Evolutionary conservation across 2,888 invertebrate genomes (phyloP).

Genomic region (Caenorhabditis doughertyi): DNA sequence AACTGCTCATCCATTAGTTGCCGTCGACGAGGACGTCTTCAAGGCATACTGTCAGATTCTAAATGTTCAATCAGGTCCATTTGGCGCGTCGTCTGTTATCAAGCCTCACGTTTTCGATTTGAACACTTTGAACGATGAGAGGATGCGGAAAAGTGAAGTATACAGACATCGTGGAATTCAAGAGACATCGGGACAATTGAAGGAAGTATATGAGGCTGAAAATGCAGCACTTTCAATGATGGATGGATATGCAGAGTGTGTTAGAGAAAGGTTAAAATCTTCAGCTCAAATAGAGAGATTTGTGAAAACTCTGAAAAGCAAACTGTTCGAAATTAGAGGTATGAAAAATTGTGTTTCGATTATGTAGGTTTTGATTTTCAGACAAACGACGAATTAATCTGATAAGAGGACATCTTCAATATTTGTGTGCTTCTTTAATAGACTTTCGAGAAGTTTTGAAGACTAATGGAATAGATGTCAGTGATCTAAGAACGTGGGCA

Average conservation of each 20-base stretch:
- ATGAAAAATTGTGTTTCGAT: not conserved
- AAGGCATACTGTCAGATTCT: conserved; percentile 40
- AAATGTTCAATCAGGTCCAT: conserved; percentile 31
- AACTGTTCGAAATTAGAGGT: not conserved
- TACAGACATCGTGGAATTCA: conserved; percentile 36
- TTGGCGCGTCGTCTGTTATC: not conserved
- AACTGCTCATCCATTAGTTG: conserved; percentile 17
- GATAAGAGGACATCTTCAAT: conserved; percentile 51
- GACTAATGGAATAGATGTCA: conserved; percentile 41
- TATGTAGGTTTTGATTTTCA: conserved; percentile 2
- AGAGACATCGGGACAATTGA: conserved; percentile 54
- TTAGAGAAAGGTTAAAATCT: conserved; percentile 26
- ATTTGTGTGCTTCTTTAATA: conserved; percentile 51
- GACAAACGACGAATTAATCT: not conserved
- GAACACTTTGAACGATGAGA: conserved; percentile 40
- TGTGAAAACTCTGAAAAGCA: conserved; percentile 53
- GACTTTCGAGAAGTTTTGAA: conserved; percentile 33
- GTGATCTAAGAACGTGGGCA: not conserved
- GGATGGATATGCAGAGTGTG: conserved; percentile 52
- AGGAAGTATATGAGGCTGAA: conserved; percentile 50
- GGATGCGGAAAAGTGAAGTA: conserved; percentile 39
- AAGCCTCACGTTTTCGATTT: conserved; percentile 39
- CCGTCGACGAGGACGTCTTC: conserved; percentile 48
- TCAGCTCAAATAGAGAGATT: conserved; percentile 46
- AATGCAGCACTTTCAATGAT: conserved; percentile 63